Evolutionary conservation across 2,113 vertebrate genomes (phyloP).

Genomic region (Hippolais icterina): DNA sequence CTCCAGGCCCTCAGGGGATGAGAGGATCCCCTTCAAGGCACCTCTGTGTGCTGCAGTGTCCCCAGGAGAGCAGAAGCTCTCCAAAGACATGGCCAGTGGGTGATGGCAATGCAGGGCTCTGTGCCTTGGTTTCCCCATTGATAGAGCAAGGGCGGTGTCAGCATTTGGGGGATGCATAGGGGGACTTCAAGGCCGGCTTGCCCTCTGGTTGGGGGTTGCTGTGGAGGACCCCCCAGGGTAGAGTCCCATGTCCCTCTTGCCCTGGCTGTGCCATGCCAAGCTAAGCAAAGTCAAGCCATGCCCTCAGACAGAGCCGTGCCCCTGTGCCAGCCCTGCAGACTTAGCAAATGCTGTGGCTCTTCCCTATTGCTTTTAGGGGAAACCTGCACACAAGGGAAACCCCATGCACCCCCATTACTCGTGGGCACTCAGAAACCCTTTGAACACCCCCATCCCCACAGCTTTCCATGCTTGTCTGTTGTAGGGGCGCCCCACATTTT

Average conservation of each 20-base stretch:
- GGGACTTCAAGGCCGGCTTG: too few relatives aligned
- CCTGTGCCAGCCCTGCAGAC: fast-evolving
- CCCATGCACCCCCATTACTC: fast-evolving
- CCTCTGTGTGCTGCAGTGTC: neutral
- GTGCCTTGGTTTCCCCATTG: neutral
- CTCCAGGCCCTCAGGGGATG: neutral
- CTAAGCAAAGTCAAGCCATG: neutral
- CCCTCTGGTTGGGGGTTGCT: neutral
- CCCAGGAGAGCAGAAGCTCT: fast-evolving
- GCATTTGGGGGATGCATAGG: neutral
- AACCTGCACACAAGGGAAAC: neutral
- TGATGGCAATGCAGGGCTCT: neutral
- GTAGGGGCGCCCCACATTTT: neutral
- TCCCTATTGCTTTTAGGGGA: neutral
- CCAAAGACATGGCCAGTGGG: fast-evolving
- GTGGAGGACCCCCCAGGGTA: fast-evolving
- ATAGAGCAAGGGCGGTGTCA: fast-evolving
- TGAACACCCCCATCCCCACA: neutral
- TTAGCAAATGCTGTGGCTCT: fast-evolving
- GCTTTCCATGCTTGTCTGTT: neutral
- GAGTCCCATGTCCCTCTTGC: neutral
- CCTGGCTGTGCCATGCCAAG: neutral
- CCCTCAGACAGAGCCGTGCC: neutral
- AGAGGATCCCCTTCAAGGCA: neutral
- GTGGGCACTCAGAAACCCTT: neutral